These are phyloP conservation scores for Corythornis leucogaster DNA, from an alignment of 2,797 vertebrate species.

Conservation along the genomic window DNA sequence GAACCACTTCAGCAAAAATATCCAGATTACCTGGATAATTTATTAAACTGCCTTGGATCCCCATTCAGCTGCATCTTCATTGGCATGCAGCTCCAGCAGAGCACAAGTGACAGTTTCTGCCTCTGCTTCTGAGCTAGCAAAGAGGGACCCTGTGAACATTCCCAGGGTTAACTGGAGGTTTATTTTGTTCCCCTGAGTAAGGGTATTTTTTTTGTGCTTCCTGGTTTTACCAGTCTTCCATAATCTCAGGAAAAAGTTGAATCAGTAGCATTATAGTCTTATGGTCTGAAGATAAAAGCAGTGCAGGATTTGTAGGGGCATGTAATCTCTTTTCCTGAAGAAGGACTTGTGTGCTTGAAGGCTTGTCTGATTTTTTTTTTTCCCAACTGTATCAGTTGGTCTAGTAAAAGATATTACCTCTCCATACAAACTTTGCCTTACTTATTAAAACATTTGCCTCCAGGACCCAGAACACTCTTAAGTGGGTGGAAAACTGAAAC, in stretches of 20 bases:
- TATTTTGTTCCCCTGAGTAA: not conserved
- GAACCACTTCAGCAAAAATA: not conserved
- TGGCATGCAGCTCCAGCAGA: not conserved
- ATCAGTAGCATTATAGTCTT: not conserved
- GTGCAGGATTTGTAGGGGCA: not conserved
- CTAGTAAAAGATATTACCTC: conserved; percentile 43
- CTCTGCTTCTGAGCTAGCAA: not conserved
- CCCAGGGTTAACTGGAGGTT: not conserved
- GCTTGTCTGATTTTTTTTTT: not conserved
- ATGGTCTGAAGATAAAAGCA: conserved; percentile 12
- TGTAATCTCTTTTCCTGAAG: conserved; percentile 27
- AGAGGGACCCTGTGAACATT: not conserved
- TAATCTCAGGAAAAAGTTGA: conserved; percentile 18
- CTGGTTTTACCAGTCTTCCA: not conserved
- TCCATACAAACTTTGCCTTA: not conserved
- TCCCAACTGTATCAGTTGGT: not conserved
- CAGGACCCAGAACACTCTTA: not conserved
- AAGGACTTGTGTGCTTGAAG: conserved; percentile 18
- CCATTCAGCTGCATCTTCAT: not conserved
- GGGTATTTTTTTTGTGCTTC: conserved; percentile 2
- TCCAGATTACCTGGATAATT: not conserved
- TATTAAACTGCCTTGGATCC: not conserved
- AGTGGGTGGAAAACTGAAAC: not conserved
- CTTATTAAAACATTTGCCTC: conserved; percentile 6
- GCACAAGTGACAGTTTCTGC: not conserved